Evolutionary conservation across 2,888 invertebrate genomes (phyloP), one percentile per base, ranked within the genome.

Genomic region (Macroteleia sp.): DNA sequence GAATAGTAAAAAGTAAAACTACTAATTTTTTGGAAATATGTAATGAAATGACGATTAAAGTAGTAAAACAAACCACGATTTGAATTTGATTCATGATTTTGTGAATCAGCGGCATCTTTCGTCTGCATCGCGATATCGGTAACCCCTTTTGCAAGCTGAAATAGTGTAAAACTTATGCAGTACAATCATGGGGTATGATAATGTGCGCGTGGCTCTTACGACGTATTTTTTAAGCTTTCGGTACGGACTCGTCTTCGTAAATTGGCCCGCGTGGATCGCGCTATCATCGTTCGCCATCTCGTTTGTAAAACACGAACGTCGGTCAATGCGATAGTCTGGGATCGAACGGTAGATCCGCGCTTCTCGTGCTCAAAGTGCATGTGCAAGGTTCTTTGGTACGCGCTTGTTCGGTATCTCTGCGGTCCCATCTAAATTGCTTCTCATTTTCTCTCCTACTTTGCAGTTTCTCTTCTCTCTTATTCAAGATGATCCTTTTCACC

Each of bases 361-460:
- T 57, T 2, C 6, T 28, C 42, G 32, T 36, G 52, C 61, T 50
- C 50, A 50, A 59, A 59, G 69, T 69, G 64, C 70, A 46, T 48
- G 57, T 61, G 69, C 54, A 42, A 17, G 39, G 39, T 17, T 22
- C 64, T 32, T 59, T 66, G 39, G 57, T 75, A 73, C 64, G 52
- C 66, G 69, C 59, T 25, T 56, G 30, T 50, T 61, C 59, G 17
- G 61, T 81, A 83, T 83, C 83, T 77, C 30, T 66, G 52, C 69
- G 75, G 77, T 78, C 76, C 77, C 81, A 83, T 83, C 83, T 83
- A 81, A 82, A 82, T 83, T 83, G 81, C 81, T 81, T 81, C 77
- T 79, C 75, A 78, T 81, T 82, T 82, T 80, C 79, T 81, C 69
- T 75, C 71, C 67, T 62, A 56, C 77, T 74, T 34, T 48, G 57